Conservation (phyloP, 1,140 invertebrate species). For the Neelides sp. region DNA sequence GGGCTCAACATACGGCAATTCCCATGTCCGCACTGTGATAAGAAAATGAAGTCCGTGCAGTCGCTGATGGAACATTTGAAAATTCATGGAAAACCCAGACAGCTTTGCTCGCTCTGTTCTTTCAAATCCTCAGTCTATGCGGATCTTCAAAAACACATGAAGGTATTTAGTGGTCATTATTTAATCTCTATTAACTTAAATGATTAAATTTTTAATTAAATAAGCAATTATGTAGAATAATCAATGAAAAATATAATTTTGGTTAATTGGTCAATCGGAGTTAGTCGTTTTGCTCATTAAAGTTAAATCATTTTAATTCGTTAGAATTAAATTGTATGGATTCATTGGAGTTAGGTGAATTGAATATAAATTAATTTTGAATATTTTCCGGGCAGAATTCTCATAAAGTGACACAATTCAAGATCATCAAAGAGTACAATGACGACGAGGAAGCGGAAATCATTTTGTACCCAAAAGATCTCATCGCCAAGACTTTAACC, state of each 20-base stretch:
- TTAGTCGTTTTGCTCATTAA: too few species aligned
- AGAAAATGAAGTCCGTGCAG: constrained; percentile 35
- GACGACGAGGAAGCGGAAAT: constrained; percentile 40
- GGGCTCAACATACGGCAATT: too few species aligned
- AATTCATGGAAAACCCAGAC: constrained; percentile 41
- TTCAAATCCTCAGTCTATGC: constrained; percentile 38
- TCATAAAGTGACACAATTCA: constrained; percentile 15
- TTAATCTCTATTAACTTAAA: too few species aligned
- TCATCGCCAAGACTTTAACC: constrained; percentile 32
- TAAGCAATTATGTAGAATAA: too few species aligned
- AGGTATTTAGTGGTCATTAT: constrained; percentile 43
- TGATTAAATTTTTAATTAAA: too few species aligned
- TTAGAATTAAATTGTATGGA: too few species aligned
- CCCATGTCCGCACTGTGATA: constrained; percentile 43
- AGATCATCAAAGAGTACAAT: constrained; percentile 1
- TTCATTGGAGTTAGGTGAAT: too few species aligned
- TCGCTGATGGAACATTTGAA: constrained; percentile 40
- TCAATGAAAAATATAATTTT: too few species aligned
- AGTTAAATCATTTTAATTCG: too few species aligned
- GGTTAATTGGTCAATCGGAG: too few species aligned
- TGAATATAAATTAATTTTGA: too few species aligned
- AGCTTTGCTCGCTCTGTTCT: constrained; percentile 42
- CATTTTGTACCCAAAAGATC: constrained; percentile 45
- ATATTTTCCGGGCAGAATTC: constrained; percentile 8
- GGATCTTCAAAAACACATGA: constrained; percentile 42